Percentiles rank a stretch among this genome's conserved stretches.
Conservation (phyloP, 2,113 vertebrate genomes). For the Malurus alboscapulatus region DNA sequence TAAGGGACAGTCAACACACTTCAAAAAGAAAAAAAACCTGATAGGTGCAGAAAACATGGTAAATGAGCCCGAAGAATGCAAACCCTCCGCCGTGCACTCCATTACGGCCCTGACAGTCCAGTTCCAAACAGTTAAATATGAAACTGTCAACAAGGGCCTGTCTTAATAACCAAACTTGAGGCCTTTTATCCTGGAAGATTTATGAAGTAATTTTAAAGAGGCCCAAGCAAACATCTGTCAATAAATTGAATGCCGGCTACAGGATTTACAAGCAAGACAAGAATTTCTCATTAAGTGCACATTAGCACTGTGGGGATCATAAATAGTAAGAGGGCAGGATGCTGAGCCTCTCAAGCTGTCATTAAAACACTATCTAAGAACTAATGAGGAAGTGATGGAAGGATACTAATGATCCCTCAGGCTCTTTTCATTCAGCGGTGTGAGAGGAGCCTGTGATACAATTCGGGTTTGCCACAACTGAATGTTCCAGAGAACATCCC, state of each 20-base stretch:
- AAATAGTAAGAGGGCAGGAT: slow-evolving; percentile 81
- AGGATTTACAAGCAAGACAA: slow-evolving; percentile 89
- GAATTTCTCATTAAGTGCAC: slow-evolving; percentile 89
- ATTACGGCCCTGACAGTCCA: slow-evolving; percentile 55
- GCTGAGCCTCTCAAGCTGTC: slow-evolving; percentile 78
- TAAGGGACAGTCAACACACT: slow-evolving; percentile 58
- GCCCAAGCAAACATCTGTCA: slow-evolving; percentile 90
- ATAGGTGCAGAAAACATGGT: slow-evolving; percentile 26
- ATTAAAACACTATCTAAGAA: slow-evolving; percentile 83
- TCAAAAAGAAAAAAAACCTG: slow-evolving; percentile 42
- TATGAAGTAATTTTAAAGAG: slow-evolving; percentile 91
- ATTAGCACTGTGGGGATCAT: slow-evolving; percentile 86
- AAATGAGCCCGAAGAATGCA: slow-evolving; percentile 13
- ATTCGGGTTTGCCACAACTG: not conserved
- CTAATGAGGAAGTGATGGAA: slow-evolving; percentile 83
- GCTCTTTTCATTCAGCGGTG: slow-evolving; percentile 56
- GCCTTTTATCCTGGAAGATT: slow-evolving; percentile 87
- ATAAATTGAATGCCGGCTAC: slow-evolving; percentile 86
- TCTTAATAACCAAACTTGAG: slow-evolving; percentile 87
- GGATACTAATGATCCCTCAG: slow-evolving; percentile 72
- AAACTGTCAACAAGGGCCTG: slow-evolving; percentile 84
- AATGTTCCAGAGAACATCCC: not conserved
- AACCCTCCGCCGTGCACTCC: slow-evolving; percentile 16
- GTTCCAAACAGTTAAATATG: slow-evolving; percentile 81
- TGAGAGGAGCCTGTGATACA: not conserved